Conservation (phyloP, 2,113 vertebrate genomes). For the Herpetotheres cachinnans region DNA sequence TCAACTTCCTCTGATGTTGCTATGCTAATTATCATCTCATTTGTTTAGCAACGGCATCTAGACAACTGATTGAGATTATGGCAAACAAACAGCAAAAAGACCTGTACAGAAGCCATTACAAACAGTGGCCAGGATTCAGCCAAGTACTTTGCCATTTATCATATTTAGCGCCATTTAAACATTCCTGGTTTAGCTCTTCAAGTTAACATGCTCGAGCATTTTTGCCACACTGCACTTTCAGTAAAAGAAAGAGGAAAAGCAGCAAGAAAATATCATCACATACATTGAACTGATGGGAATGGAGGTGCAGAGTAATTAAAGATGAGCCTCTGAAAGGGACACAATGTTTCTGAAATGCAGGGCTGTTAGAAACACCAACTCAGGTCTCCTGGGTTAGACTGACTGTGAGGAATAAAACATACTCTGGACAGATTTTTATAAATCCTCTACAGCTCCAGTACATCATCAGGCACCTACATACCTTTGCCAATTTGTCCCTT, state of each 20-base stretch:
- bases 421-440: neutral
- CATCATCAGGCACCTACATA: neutral
- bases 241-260: neutral
- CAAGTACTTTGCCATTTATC: neutral
- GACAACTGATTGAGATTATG: neutral
- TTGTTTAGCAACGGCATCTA: slow-evolving; percentile 18
- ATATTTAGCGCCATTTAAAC: neutral
- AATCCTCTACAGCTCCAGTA: neutral
- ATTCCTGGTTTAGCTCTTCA: neutral
- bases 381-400: neutral
- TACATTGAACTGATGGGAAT: neutral
- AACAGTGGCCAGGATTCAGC: neutral
- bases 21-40: slow-evolving; percentile 50
- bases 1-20: slow-evolving; percentile 61
- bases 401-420: neutral
- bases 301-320: neutral
- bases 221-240: neutral
- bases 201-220: neutral
- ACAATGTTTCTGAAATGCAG: neutral
- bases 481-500: neutral
- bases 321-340: neutral
- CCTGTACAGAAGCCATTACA: neutral
- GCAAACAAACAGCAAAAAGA: neutral
- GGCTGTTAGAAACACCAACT: neutral
- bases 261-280: neutral